Base-by-base conservation (phyloP, 2,113 vertebrate species). In the Lepus americanus region DNA sequence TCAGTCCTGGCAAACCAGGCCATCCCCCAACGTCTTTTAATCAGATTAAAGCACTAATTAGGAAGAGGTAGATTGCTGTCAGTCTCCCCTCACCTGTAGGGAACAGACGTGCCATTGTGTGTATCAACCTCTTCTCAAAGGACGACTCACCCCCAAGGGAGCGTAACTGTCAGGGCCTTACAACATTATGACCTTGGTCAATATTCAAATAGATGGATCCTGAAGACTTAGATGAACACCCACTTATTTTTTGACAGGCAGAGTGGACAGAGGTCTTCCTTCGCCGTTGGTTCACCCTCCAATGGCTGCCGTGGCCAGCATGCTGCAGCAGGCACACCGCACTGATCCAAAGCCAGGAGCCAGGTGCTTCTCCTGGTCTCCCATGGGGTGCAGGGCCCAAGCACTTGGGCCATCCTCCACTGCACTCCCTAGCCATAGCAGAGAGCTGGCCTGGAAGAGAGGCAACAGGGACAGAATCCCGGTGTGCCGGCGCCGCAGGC, bases 11-110 rank as follows among this genome's bases (percentile, higher is more conserved):
- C 0, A 1, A 85, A 74, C 36, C 12, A 67, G 77, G 36, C 88
- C 33, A 23, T 77, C 77, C 33, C 63, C 79, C 72, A 29, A 39
- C 27, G 22, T 81, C 85, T 20, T 31, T 92, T 86, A 61, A 87
- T 89, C 73, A 93, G 74, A 53, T 64, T 51, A 55, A 90, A 87
- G 82, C 59, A 78, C 53, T 86, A 90, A 92, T 73, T 55, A 3
- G 27, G 87, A n/a, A 92, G 27, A 94, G 17, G 19, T 70, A 44
- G 63, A 36, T 82, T 73, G 44, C n/a, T 73, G 70, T 70, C n/a
- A 19, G 66, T 64, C 87, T 79, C 49, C 23, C 83, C 61, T 63
- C 33, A 82, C 23, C 25, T 25, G 6, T 51, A 63, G 73, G 61
- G 81, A 95, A 90, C 88, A 82, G 85, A 85, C 19, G 17, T 72